Percentiles rank a stretch among this genome's conserved stretches.
Evolutionary conservation across 2,797 vertebrate genomes (phyloP).

Genomic region (Oophaga sylvatica): DNA sequence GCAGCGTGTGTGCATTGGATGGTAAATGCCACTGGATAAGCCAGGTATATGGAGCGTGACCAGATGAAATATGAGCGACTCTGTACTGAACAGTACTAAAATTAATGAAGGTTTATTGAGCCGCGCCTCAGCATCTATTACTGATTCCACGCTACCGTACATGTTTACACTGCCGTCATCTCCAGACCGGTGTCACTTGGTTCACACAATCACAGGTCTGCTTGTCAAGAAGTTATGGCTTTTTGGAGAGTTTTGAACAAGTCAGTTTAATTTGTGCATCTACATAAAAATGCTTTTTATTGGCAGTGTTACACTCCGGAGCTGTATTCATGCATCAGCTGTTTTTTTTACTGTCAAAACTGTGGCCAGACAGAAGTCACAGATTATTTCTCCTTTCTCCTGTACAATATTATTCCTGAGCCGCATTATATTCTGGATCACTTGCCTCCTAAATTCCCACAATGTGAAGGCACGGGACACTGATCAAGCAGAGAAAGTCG

Average conservation of each 20-base stretch:
- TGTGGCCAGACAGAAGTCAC: no score
- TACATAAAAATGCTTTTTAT: no score
- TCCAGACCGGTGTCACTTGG: not conserved
- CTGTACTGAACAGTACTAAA: not conserved
- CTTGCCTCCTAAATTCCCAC: no score
- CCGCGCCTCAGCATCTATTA: not conserved
- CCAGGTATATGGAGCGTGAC: not conserved
- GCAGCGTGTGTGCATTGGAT: not conserved
- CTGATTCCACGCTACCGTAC: not conserved
- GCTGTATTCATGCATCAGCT: no score
- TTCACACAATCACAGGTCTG: not conserved
- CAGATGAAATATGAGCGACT: not conserved
- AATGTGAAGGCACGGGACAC: not conserved
- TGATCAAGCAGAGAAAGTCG: not conserved
- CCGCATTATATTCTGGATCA: no score
- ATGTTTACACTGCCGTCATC: not conserved
- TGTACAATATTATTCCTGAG: no score
- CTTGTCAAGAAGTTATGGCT: not conserved
- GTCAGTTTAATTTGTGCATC: no score
- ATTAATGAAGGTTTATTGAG: slow-evolving; percentile 28
- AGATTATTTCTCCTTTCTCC: no score
- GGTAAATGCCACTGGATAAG: not conserved
- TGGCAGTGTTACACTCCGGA: no score
- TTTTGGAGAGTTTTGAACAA: not conserved
- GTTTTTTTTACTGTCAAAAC: no score